Conservation (phyloP, 1,140 invertebrate genomes). For the Diabrotica undecimpunctata region DNA sequence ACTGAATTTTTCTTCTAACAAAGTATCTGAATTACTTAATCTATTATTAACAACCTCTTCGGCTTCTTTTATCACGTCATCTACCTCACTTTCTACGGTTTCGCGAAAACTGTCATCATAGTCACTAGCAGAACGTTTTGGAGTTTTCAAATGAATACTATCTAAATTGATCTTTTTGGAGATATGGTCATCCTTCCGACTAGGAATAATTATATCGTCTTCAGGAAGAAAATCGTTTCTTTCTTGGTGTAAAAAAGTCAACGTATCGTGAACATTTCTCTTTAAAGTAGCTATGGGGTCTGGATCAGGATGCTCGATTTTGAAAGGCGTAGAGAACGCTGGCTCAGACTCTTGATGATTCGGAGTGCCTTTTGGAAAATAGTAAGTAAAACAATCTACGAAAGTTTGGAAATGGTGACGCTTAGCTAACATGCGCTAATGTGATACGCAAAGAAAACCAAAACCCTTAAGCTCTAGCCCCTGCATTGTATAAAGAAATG, state of each 20-base stretch:
- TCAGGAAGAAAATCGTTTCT: conserved; percentile 46
- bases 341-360: conserved; percentile 19
- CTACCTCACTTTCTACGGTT: conserved; percentile 38
- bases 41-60: conserved; percentile 37
- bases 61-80: conserved; percentile 37
- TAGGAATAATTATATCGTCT: conserved; percentile 45
- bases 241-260: conserved; percentile 46
- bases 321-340: conserved; percentile 4
- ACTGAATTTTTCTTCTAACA: conserved; percentile 7
- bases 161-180: conserved; percentile 40
- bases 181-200: conserved; percentile 44
- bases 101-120: conserved; percentile 24
- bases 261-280: conserved; percentile 43
- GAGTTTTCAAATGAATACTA: conserved; percentile 32
- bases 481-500: conserved; percentile 13
- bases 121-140: conserved; percentile 25
- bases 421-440: conserved; percentile 18
- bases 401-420: conserved; percentile 18
- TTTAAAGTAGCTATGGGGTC: conserved; percentile 41
- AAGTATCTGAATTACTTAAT: conserved; percentile 21
- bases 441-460: conserved; percentile 19
- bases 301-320: conserved; percentile 1
- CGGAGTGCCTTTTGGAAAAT: conserved; percentile 34
- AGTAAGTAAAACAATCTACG: conserved; percentile 29
- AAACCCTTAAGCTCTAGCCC: conserved; percentile 17